Conservation (phyloP, 2,113 vertebrate species). For the Tetraodon nigroviridis region DNA sequence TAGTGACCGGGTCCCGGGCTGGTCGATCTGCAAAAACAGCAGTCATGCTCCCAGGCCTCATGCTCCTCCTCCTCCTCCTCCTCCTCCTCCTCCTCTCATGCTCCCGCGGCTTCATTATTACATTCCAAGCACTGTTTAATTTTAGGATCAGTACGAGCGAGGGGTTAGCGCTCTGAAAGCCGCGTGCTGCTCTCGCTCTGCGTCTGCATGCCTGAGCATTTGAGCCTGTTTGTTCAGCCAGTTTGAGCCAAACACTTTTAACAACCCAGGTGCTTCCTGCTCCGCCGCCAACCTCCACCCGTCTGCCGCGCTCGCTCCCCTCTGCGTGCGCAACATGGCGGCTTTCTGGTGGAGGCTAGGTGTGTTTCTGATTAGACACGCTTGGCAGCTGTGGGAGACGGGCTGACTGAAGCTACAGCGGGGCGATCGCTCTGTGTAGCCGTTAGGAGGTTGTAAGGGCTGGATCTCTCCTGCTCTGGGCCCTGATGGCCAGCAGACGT, state of each 20-base stretch:
- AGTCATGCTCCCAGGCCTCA: slow-evolving; percentile 3
- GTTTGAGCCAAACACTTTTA: slow-evolving; percentile 36
- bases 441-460: slow-evolving; percentile 23
- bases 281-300: slow-evolving; percentile 22
- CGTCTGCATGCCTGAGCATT: slow-evolving; percentile 1
- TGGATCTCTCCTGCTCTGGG: slow-evolving; percentile 53
- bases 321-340: slow-evolving; percentile 35
- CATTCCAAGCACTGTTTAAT: slow-evolving; percentile 68
- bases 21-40: slow-evolving; percentile 35
- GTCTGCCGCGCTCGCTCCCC: no score
- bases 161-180: slow-evolving; percentile 24
- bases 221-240: background rate
- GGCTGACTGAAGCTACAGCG: slow-evolving; percentile 56
- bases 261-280: slow-evolving; percentile 62
- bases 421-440: slow-evolving; percentile 9
- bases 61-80: slow-evolving; percentile 12
- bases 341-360: slow-evolving; percentile 55
- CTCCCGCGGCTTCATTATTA: slow-evolving; percentile 57
- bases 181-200: background rate
- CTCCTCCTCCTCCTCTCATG: slow-evolving; percentile 20
- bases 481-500: slow-evolving; percentile 18
- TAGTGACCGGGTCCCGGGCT: slow-evolving; percentile 30
- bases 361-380: slow-evolving; percentile 75
- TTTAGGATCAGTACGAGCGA: slow-evolving; percentile 51
- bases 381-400: slow-evolving; percentile 53